These are phyloP conservation scores for Leucophenga varia DNA, from an alignment of 1,140 invertebrate genomes.

Conservation along the genomic window DNA sequence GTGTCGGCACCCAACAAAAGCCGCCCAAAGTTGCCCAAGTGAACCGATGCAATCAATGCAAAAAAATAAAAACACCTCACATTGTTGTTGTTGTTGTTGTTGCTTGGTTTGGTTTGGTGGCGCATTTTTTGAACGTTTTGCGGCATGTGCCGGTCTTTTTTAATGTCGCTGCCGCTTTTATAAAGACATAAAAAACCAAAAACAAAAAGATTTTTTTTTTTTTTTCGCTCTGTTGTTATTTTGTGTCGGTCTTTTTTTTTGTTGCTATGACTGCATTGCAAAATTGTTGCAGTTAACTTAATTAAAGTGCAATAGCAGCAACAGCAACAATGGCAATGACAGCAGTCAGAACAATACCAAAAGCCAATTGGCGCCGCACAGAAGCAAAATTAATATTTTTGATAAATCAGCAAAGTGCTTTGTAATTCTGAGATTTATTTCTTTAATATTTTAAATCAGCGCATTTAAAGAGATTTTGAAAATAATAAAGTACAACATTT, in stretches of 20 bases:
- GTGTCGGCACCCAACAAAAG: conserved; percentile 10
- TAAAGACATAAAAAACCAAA: conserved; percentile 21
- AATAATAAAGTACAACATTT: too few relatives aligned
- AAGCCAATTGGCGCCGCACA: too few relatives aligned
- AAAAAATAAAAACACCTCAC: neutral
- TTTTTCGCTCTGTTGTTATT: conserved; percentile 22
- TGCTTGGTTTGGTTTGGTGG: too few relatives aligned
- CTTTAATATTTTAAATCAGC: too few relatives aligned
- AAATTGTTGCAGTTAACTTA: conserved; percentile 45
- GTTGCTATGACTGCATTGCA: conserved; percentile 4
- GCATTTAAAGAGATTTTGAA: too few relatives aligned
- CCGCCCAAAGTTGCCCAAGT: neutral
- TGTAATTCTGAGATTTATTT: too few relatives aligned
- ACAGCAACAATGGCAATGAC: too few relatives aligned
- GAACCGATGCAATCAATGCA: neutral
- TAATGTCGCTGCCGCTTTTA: conserved; percentile 6
- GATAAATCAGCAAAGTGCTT: too few relatives aligned
- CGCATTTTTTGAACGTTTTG: neutral
- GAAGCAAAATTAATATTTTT: too few relatives aligned
- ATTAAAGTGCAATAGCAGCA: conserved; percentile 38
- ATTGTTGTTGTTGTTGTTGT: too few relatives aligned
- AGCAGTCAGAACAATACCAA: too few relatives aligned
- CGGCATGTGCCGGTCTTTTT: conserved; percentile 20
- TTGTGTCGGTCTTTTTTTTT: conserved; percentile 21
- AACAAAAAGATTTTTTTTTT: too few relatives aligned